These are phyloP conservation scores for Drosophila pegasa DNA, from an alignment of 2,888 invertebrate species.

Conservation along the genomic window DNA sequence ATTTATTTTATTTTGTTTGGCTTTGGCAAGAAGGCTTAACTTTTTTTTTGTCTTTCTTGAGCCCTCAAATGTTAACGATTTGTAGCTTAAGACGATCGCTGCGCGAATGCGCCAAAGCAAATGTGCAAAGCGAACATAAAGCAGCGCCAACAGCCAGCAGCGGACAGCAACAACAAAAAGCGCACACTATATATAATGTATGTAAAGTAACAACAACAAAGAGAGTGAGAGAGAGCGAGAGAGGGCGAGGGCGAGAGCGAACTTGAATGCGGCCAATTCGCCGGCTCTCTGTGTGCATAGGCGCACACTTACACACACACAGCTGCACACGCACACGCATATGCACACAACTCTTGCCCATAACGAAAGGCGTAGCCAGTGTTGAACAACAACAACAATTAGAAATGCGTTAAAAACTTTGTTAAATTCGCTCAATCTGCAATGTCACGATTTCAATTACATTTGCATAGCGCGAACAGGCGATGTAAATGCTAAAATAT, in stretches of 20 bases:
- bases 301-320: slow-evolving; percentile 21
- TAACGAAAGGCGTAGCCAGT: slow-evolving; percentile 30
- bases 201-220: slow-evolving; percentile 27
- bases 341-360: slow-evolving; percentile 15
- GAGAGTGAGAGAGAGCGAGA: not conserved
- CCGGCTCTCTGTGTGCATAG: slow-evolving; percentile 41
- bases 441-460: slow-evolving; percentile 24
- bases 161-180: slow-evolving; percentile 21
- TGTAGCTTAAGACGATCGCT: slow-evolving; percentile 68
- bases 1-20: not conserved
- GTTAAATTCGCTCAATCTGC: not conserved
- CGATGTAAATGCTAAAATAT: not conserved
- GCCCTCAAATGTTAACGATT: slow-evolving; percentile 47
- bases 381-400: slow-evolving; percentile 17
- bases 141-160: slow-evolving; percentile 22
- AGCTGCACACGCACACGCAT: slow-evolving; percentile 14
- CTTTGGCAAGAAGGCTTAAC: slow-evolving; percentile 4
- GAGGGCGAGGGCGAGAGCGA: slow-evolving; percentile 24
- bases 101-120: slow-evolving; percentile 59
- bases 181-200: slow-evolving; percentile 4
- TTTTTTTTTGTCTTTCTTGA: slow-evolving; percentile 19
- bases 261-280: slow-evolving; percentile 20
- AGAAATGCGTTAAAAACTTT: not conserved
- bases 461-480: slow-evolving; percentile 17
- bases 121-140: slow-evolving; percentile 56